Evolutionary conservation across 2,888 invertebrate species (phyloP).

Genomic region (Oscheius myriophilus): DNA sequence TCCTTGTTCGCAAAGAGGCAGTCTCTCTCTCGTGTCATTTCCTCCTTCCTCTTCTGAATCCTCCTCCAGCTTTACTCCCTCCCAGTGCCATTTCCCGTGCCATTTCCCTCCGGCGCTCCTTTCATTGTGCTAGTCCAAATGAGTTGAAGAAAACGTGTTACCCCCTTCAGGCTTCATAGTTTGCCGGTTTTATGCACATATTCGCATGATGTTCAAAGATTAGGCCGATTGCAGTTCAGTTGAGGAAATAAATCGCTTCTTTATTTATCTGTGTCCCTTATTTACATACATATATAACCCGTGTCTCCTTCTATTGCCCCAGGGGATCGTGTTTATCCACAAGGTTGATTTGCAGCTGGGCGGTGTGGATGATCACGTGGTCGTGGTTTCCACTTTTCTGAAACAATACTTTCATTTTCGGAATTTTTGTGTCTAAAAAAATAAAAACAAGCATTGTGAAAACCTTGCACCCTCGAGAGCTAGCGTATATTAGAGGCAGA

Average conservation of each 20-base stretch:
- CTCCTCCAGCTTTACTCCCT: not conserved
- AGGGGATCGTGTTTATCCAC: constrained; percentile 42
- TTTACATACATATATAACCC: too few relatives aligned
- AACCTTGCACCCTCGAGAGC: too few relatives aligned
- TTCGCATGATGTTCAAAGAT: not conserved
- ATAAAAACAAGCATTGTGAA: too few relatives aligned
- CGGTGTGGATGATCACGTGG: constrained; percentile 60
- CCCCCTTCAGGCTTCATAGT: constrained; percentile 2
- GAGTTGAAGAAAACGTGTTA: not conserved
- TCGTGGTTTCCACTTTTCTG: constrained; percentile 66
- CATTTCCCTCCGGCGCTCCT: not conserved
- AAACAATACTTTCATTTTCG: constrained; percentile 15
- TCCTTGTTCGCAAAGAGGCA: constrained; percentile 10
- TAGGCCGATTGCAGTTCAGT: too few relatives aligned
- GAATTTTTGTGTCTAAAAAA: not conserved
- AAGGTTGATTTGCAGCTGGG: constrained; percentile 56
- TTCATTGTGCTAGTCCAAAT: constrained; percentile 2
- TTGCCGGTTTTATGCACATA: not conserved
- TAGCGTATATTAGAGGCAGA: too few relatives aligned
- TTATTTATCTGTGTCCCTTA: too few relatives aligned
- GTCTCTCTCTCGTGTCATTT: too few relatives aligned
- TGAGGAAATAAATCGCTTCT: too few relatives aligned
- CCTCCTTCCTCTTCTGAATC: not conserved
- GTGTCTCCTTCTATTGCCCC: constrained; percentile 5
- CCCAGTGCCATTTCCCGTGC: not conserved